These are phyloP conservation scores for Eupithecia insigniata DNA, from an alignment of 2,888 invertebrate genomes.

Conservation along the genomic window DNA sequence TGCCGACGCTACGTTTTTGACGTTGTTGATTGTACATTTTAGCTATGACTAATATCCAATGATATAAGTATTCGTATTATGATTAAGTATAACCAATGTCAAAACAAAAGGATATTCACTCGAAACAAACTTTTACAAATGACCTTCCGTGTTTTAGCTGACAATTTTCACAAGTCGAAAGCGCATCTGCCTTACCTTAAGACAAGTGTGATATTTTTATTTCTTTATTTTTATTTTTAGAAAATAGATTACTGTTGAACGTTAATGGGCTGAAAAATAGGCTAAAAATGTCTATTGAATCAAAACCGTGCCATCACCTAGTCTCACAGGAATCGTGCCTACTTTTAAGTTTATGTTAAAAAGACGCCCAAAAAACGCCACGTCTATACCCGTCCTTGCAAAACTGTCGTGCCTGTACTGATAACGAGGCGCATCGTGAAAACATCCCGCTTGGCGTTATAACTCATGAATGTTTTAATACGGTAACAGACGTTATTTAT, in stretches of 20 bases:
- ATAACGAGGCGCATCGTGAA: conserved; percentile 46
- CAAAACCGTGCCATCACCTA: neutral
- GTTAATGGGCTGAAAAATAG: neutral
- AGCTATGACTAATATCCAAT: neutral
- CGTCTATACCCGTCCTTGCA: conserved; percentile 20
- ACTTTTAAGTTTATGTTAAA: neutral
- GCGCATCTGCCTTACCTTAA: neutral
- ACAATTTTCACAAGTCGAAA: neutral
- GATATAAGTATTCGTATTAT: too few species aligned
- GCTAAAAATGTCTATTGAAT: neutral
- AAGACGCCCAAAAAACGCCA: conserved; percentile 11
- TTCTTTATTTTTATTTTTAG: too few species aligned
- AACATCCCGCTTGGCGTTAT: conserved; percentile 48
- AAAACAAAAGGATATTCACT: neutral
- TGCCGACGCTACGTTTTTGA: conserved; percentile 11
- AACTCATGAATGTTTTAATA: conserved; percentile 62
- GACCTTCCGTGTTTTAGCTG: too few species aligned
- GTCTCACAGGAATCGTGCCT: too few species aligned
- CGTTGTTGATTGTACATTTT: neutral
- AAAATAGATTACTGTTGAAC: neutral
- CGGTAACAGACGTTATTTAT: conserved; percentile 50
- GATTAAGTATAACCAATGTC: neutral
- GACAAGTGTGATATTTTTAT: too few species aligned
- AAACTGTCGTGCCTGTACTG: conserved; percentile 49
- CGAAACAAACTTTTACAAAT: neutral